Evolutionary conservation across 2,888 invertebrate species (phyloP).

Genomic region (Lepidocyrtinus sp.): DNA sequence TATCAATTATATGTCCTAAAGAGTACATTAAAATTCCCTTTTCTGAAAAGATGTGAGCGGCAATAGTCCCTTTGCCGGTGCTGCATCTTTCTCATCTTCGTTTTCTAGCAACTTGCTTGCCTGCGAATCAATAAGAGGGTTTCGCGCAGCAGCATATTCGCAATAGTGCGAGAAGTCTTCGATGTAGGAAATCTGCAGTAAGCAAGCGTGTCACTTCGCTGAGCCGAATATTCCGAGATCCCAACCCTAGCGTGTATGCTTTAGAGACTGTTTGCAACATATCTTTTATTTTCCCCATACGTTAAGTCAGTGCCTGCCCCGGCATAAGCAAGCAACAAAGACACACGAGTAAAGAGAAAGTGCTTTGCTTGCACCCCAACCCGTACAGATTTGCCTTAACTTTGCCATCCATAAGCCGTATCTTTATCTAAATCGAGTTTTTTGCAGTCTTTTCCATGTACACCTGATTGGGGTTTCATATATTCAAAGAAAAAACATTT

Average conservation of each 20-base stretch:
- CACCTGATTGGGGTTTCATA: constrained; percentile 40
- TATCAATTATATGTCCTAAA: constrained; percentile 14
- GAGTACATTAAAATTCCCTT: constrained; percentile 24
- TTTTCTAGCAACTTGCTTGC: constrained; percentile 47
- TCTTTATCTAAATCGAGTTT: constrained; percentile 29
- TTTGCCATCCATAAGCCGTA: constrained; percentile 37
- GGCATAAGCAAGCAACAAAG: not conserved
- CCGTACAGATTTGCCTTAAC: constrained; percentile 28
- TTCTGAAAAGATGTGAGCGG: constrained; percentile 11
- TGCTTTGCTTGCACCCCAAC: constrained; percentile 28
- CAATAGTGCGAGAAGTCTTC: constrained; percentile 59
- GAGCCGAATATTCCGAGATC: constrained; percentile 55
- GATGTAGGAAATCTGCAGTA: constrained; percentile 66
- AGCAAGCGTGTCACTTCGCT: constrained; percentile 67
- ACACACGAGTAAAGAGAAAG: constrained; percentile 24
- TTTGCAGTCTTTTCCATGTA: constrained; percentile 7
- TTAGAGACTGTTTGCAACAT: constrained; percentile 5
- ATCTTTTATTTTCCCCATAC: constrained; percentile 7
- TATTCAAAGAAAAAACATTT: constrained; percentile 7
- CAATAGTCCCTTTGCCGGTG: constrained; percentile 19
- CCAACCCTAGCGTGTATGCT: constrained; percentile 42
- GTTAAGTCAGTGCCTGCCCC: not conserved
- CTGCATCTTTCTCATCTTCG: constrained; percentile 54
- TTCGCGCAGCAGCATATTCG: constrained; percentile 68
- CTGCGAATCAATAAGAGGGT: constrained; percentile 67